Evolutionary conservation across 2,888 invertebrate species (phyloP), one percentile per base, ranked within the genome.

Genomic region (Eupithecia vulgata): DNA sequence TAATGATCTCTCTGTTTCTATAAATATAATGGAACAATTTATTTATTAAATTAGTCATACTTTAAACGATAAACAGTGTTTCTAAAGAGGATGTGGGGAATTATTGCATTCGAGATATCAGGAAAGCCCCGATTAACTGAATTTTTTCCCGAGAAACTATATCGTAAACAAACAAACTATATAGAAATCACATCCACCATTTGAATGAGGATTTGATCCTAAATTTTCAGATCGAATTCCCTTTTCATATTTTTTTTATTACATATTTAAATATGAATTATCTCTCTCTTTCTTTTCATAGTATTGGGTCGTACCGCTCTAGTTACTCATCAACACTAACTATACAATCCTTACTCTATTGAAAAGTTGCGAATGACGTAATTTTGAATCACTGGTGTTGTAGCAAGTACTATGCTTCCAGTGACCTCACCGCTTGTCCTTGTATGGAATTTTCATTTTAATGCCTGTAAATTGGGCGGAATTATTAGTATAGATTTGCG

Each of bases 361-460:
- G 65, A 40, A 65, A 64, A 35, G 35, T 57, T 21, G 30, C 8
- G 30, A 45, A 52, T 69, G 61, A 69, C 61, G 64, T 69, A 34
- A 67, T 57, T 67, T 67, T 52, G 52, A 67, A 67, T 67, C 67
- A 64, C 67, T 67, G 65, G 25, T 65, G 21, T 40, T 40, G 65
- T 21, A 15, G 25, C 65, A 21, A 65, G 65, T 65, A 65, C 40
- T 21, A 42, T 15, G 25, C 40, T 37, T 15, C 21, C 6, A 21
- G 65, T 65, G 65, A 65, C 65, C 40, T 65, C 65, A 65, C 10
- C 37, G 37, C 12, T 10, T 42, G 65, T 65, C 65, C 65, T 65
- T 65, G 65, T 15, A 21, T 40, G 40, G 40, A 37, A 37, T 65
- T 40, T 37, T 37, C 21, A 37, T 65, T 40, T 65, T 65, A 42